Evolutionary conservation across 2,113 vertebrate genomes (phyloP).

Genomic region (Elephantulus edwardii): DNA sequence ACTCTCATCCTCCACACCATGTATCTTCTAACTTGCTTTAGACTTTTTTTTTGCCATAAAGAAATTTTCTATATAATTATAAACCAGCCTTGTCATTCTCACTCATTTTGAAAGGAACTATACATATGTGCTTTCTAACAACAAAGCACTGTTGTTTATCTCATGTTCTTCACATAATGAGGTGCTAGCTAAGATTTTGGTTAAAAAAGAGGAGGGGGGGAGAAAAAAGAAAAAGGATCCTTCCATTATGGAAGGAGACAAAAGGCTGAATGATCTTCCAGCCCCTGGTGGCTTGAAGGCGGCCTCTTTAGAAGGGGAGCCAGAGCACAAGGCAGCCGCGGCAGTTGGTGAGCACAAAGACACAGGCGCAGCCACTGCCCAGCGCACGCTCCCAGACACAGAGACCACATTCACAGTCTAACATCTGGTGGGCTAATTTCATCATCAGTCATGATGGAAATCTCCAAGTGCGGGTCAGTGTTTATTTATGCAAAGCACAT

Average conservation of each 20-base stretch:
- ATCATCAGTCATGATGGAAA: background rate
- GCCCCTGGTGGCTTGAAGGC: background rate
- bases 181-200: slow-evolving; percentile 22
- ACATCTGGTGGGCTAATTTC: background rate
- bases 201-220: too few species aligned
- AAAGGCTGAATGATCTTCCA: background rate
- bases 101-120: slow-evolving; percentile 12
- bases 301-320: slow-evolving; percentile 1
- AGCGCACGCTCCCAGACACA: background rate
- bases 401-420: background rate
- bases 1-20: background rate
- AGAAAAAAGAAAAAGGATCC: background rate
- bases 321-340: background rate
- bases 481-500: background rate
- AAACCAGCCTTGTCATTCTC: slow-evolving; percentile 6
- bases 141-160: slow-evolving; percentile 4
- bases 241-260: slow-evolving; percentile 37
- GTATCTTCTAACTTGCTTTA: too few species aligned
- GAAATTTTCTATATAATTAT: background rate
- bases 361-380: background rate
- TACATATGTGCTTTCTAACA: background rate
- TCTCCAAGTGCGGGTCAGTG: background rate
- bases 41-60: too few species aligned
- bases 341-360: background rate
- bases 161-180: slow-evolving; percentile 30